These are phyloP conservation scores for Platysternon megacephalum DNA, from an alignment of 2,113 vertebrate genomes.

Conservation along the genomic window DNA sequence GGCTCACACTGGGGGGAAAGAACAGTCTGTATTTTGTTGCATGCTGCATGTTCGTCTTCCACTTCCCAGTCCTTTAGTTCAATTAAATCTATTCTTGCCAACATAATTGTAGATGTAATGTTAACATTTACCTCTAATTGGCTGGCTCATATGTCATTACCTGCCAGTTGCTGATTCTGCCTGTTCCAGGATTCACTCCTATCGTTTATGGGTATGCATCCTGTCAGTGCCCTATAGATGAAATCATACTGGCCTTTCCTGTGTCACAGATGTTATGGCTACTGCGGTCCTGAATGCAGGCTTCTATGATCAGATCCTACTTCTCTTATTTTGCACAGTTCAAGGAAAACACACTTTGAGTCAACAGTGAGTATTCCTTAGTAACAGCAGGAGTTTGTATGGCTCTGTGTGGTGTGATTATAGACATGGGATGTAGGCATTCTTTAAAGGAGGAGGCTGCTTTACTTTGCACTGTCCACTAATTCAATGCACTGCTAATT, in stretches of 20 bases:
- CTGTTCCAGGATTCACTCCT: fast-evolving
- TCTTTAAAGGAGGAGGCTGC: not conserved
- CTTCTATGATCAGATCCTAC: not conserved
- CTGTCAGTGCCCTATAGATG: too few species aligned
- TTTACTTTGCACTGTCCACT: not conserved
- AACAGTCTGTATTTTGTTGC: not conserved
- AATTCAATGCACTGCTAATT: not conserved
- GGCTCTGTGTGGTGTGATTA: not conserved
- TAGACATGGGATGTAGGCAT: not conserved
- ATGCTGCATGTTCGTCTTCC: fast-evolving
- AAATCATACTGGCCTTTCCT: not conserved
- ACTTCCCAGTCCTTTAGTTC: not conserved
- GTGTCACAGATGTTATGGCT: not conserved
- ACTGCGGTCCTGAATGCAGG: not conserved
- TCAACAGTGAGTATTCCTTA: not conserved
- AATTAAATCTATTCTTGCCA: not conserved
- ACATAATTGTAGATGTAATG: not conserved
- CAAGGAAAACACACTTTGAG: not conserved
- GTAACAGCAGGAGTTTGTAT: not conserved
- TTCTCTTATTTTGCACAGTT: not conserved
- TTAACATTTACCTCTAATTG: not conserved
- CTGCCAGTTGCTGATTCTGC: not conserved
- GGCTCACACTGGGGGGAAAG: not conserved
- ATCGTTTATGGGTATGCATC: fast-evolving
- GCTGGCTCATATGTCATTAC: not conserved